phyloP scores from a whole-genome alignment of 2,113 vertebrate genomes.

The Plecturocebus donacophilus region DNA sequence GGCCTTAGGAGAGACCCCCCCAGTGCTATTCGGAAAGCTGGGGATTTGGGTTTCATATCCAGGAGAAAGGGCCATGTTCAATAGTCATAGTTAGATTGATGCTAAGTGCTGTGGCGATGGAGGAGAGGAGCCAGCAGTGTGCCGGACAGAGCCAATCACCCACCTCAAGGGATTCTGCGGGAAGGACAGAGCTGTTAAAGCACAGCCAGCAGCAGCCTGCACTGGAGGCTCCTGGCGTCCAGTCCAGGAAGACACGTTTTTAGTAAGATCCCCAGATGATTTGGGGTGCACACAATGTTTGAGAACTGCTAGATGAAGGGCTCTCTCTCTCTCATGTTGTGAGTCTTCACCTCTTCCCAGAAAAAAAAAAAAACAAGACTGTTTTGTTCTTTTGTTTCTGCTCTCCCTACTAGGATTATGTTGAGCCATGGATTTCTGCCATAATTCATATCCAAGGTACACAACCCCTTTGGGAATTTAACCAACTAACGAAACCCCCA shows the following conservation, averaged over 20 bases:
- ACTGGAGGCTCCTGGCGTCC: not conserved
- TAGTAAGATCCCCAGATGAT: not conserved
- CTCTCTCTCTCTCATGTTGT: not conserved
- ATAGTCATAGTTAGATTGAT: fast-evolving
- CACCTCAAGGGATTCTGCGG: fast-evolving
- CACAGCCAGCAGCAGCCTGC: fast-evolving
- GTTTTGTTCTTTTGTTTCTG: fast-evolving
- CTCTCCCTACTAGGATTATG: fast-evolving
- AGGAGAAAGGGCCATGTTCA: fast-evolving
- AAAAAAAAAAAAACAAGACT: not conserved
- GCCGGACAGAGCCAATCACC: fast-evolving
- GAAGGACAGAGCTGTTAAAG: fast-evolving
- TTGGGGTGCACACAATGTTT: fast-evolving
- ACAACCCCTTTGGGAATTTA: not conserved
- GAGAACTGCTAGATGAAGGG: fast-evolving
- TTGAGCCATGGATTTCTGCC: not conserved
- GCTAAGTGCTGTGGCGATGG: fast-evolving
- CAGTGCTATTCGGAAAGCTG: not conserved
- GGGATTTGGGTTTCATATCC: fast-evolving
- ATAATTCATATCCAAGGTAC: not conserved
- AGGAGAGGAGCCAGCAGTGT: fast-evolving
- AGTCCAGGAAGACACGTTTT: fast-evolving
- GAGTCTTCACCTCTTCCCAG: not conserved
- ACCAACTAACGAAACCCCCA: not conserved
- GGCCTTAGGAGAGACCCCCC: not conserved